Conservation (phyloP, 2,888 invertebrate genomes). For the Crepidodera aurea region DNA sequence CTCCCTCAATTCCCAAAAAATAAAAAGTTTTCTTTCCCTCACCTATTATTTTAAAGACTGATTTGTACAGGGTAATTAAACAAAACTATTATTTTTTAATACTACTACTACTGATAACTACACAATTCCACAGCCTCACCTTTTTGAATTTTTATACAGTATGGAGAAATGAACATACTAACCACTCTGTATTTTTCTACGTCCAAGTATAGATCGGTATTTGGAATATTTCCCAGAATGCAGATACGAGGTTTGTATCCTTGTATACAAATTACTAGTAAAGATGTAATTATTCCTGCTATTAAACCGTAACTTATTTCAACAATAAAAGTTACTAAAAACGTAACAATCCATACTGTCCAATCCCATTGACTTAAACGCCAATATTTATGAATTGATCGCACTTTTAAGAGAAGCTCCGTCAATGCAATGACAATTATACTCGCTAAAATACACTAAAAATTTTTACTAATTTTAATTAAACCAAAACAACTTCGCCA, state of each 20-base stretch:
- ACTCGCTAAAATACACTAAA: conserved; percentile 78
- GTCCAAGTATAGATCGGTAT: conserved; percentile 80
- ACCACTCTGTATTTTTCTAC: conserved; percentile 75
- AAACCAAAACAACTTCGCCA: too few relatives aligned
- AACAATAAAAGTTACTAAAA: conserved; percentile 75
- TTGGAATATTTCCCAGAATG: conserved; percentile 73
- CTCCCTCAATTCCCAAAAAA: too few relatives aligned
- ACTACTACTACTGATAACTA: too few relatives aligned
- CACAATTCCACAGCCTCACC: too few relatives aligned
- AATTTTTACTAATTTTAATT: conserved; percentile 14
- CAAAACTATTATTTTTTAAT: too few relatives aligned
- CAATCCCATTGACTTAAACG: conserved; percentile 81
- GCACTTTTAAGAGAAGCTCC: conserved; percentile 80
- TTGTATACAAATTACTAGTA: conserved; percentile 76
- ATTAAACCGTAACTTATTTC: conserved; percentile 82
- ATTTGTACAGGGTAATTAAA: too few relatives aligned
- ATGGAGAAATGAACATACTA: too few relatives aligned
- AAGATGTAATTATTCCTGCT: conserved; percentile 76
- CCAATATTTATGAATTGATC: conserved; percentile 77
- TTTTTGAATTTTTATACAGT: too few relatives aligned
- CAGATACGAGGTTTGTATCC: conserved; percentile 75
- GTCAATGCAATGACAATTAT: conserved; percentile 86
- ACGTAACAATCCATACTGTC: conserved; percentile 82
- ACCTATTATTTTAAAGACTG: too few relatives aligned
- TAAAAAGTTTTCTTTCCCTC: too few relatives aligned